These are phyloP conservation scores for Lepus townsendii DNA, from an alignment of 2,797 vertebrate genomes.

Conservation along the genomic window DNA sequence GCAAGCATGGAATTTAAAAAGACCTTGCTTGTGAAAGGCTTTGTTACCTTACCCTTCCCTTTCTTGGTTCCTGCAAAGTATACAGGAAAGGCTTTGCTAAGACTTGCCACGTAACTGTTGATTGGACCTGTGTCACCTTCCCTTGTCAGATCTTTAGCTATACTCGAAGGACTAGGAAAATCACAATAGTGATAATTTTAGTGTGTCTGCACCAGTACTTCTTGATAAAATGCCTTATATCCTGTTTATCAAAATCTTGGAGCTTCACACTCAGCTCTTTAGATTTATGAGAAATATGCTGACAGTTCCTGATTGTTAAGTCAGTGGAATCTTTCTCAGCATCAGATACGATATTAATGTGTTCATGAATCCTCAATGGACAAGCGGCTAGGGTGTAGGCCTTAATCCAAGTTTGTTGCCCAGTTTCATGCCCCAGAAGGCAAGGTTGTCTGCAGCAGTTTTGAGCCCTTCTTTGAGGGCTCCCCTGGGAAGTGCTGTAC, in stretches of 20 bases:
- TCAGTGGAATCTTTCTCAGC: constrained; percentile 51
- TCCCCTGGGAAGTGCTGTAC: not conserved
- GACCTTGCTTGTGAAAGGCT: constrained; percentile 52
- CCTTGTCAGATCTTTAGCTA: not conserved
- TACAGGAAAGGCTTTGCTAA: not conserved
- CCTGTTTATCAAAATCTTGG: constrained; percentile 27
- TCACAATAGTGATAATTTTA: constrained; percentile 7
- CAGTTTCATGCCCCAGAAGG: not conserved
- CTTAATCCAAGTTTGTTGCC: not conserved
- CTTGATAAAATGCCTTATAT: constrained; percentile 28
- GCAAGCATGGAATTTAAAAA: constrained; percentile 70
- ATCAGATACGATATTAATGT: not conserved
- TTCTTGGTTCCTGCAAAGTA: constrained; percentile 58
- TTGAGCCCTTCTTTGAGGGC: not conserved
- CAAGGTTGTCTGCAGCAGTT: not conserved
- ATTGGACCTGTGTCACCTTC: constrained; percentile 34
- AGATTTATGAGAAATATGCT: not conserved
- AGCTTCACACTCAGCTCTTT: constrained; percentile 11
- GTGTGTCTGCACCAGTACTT: constrained; percentile 11
- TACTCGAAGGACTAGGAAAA: constrained; percentile 24
- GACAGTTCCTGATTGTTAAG: constrained; percentile 5
- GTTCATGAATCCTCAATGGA: not conserved
- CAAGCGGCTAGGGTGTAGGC: not conserved
- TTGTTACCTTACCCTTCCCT: constrained; percentile 41
- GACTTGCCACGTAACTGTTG: not conserved